Conservation (phyloP, 2,113 vertebrate species). For the Crotalus tigris region DNA sequence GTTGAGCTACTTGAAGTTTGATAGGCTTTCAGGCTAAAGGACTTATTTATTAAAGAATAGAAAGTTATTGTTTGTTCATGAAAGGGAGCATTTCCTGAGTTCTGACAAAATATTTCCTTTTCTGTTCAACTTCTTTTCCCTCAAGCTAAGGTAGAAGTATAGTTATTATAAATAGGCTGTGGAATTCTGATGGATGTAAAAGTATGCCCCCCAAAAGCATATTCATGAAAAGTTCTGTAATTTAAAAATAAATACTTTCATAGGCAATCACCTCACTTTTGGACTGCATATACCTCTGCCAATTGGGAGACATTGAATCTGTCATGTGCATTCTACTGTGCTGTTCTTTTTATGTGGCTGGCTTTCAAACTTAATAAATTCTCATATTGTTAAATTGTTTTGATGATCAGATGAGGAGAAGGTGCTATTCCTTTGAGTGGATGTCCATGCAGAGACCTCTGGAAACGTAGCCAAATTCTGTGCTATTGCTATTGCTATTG, state of each 20-base stretch:
- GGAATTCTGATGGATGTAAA: background rate
- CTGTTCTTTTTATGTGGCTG: background rate
- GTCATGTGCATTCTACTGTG: background rate
- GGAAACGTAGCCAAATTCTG: background rate
- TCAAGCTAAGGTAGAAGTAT: constrained; percentile 3
- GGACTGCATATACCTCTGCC: background rate
- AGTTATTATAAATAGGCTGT: background rate
- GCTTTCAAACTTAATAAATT: background rate
- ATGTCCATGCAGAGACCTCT: background rate
- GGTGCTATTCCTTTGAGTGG: background rate
- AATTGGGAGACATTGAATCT: background rate
- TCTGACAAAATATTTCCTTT: constrained; percentile 23
- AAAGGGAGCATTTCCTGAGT: background rate
- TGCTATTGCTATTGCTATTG: background rate
- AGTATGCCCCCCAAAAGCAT: background rate
- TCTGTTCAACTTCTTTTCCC: background rate
- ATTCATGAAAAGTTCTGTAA: background rate
- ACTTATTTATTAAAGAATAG: constrained; percentile 1
- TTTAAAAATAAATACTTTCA: background rate
- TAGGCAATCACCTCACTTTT: background rate
- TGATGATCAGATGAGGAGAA: background rate
- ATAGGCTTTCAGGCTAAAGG: background rate
- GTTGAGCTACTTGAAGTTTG: constrained; percentile 8
- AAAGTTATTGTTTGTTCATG: constrained; percentile 11
- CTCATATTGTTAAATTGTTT: background rate